phyloP scores from a whole-genome alignment of 2,888 invertebrate genomes.

The Aelia acuminata region DNA sequence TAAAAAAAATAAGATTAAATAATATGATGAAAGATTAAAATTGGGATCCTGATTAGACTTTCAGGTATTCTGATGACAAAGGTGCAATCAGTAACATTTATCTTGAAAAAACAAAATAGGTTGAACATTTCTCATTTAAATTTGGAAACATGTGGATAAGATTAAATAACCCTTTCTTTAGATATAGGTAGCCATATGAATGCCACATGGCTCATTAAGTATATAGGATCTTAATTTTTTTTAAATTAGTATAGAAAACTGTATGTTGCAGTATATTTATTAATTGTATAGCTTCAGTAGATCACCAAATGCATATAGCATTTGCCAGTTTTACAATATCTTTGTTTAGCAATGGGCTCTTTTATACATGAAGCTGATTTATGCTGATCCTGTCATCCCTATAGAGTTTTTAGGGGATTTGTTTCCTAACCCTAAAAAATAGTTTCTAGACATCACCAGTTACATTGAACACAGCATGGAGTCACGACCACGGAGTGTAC shows the following conservation, averaged over 20 bases:
- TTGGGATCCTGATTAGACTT: too few relatives aligned
- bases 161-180: not conserved
- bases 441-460: conserved; percentile 30
- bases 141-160: conserved; percentile 29
- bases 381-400: conserved; percentile 25
- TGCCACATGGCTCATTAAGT: conserved; percentile 49
- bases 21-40: too few relatives aligned
- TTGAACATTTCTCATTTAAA: not conserved
- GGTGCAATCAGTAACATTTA: not conserved
- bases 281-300: conserved; percentile 40
- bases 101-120: not conserved
- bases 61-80: not conserved
- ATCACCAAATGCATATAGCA: conserved; percentile 49
- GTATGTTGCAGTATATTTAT: conserved; percentile 25
- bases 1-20: not conserved
- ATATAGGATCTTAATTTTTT: conserved; percentile 19
- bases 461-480: not conserved
- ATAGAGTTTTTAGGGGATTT: not conserved
- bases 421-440: conserved; percentile 46
- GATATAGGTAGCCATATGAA: conserved; percentile 20
- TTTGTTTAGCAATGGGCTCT: conserved; percentile 33
- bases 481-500: conserved; percentile 1
- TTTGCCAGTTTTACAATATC: conserved; percentile 44
- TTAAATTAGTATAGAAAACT: conserved; percentile 56
- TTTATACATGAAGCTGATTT: not conserved